Evolutionary conservation across 2,113 vertebrate species (phyloP).

Genomic region (Ammospiza nelsoni): DNA sequence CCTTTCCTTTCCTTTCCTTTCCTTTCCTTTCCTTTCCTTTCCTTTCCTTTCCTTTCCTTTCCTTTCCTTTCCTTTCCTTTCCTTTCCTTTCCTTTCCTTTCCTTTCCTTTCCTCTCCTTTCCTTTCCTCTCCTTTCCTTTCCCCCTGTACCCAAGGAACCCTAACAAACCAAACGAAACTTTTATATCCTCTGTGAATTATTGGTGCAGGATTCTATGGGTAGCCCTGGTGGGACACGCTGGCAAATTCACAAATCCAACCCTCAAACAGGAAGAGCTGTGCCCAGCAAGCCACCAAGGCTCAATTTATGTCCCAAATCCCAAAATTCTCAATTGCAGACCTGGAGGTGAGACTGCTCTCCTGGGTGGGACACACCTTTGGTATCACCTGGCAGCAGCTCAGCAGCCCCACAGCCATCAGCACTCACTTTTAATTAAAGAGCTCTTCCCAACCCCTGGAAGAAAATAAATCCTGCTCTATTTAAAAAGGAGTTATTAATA

Average conservation of each 20-base stretch:
- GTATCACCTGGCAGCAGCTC: neutral
- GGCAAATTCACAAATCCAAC: neutral
- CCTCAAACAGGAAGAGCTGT: neutral
- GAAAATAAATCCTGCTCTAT: conserved; percentile 7
- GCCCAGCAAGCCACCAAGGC: neutral
- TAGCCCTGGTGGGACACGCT: fast-evolving
- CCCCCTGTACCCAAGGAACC: neutral
- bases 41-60: too few relatives aligned
- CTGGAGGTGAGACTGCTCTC: neutral
- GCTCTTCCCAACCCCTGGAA: neutral
- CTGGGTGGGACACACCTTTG: neutral
- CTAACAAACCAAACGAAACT: neutral
- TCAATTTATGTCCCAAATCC: neutral
- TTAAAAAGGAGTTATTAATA: conserved; percentile 61
- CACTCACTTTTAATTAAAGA: neutral
- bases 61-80: too few relatives aligned
- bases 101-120: too few relatives aligned
- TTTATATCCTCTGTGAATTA: neutral
- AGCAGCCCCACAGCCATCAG: neutral
- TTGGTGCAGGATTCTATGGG: neutral
- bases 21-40: too few relatives aligned
- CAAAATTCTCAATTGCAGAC: neutral
- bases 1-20: neutral
- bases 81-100: too few relatives aligned
- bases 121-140: too few relatives aligned